Conservation (phyloP, 2,888 invertebrate species). For the Pristionchus fissidentatus region DNA sequence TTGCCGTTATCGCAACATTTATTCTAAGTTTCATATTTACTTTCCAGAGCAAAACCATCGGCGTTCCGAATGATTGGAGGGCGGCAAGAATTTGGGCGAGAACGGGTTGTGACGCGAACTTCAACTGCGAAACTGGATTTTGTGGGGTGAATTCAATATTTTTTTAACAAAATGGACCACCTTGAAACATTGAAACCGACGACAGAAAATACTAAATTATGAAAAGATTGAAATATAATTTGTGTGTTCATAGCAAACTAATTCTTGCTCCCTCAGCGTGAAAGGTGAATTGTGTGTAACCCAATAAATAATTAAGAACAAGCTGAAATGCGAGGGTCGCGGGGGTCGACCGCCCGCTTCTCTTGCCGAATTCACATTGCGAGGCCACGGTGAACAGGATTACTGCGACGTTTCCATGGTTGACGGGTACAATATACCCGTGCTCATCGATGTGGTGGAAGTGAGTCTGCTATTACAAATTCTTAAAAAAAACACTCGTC, state of each 20-base stretch:
- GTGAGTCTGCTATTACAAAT: too few relatives aligned
- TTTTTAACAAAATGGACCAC: too few relatives aligned
- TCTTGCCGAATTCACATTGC: slow-evolving; percentile 78
- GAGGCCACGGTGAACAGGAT: slow-evolving; percentile 76
- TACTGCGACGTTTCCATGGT: slow-evolving; percentile 79
- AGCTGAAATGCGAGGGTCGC: slow-evolving; percentile 76
- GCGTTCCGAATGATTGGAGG: slow-evolving; percentile 65
- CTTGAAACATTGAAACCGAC: too few relatives aligned
- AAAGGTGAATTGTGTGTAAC: too few relatives aligned
- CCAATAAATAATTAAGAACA: too few relatives aligned
- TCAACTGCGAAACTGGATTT: slow-evolving; percentile 69
- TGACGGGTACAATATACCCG: slow-evolving; percentile 78
- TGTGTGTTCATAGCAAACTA: too few relatives aligned
- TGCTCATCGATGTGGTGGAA: slow-evolving; percentile 58
- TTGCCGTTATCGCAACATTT: too few relatives aligned
- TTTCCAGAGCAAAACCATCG: slow-evolving; percentile 18
- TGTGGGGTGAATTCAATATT: slow-evolving; percentile 54
- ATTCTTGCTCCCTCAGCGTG: too few relatives aligned
- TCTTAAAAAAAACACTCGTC: too few relatives aligned
- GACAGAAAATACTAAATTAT: too few relatives aligned
- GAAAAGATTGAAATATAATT: too few relatives aligned
- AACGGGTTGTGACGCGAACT: slow-evolving; percentile 64
- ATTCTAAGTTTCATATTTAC: not conserved
- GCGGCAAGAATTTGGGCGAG: slow-evolving; percentile 68
- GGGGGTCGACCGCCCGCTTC: slow-evolving; percentile 78